These are phyloP conservation scores for Ctenicera cuprea DNA, from an alignment of 2,888 invertebrate species.

Conservation along the genomic window DNA sequence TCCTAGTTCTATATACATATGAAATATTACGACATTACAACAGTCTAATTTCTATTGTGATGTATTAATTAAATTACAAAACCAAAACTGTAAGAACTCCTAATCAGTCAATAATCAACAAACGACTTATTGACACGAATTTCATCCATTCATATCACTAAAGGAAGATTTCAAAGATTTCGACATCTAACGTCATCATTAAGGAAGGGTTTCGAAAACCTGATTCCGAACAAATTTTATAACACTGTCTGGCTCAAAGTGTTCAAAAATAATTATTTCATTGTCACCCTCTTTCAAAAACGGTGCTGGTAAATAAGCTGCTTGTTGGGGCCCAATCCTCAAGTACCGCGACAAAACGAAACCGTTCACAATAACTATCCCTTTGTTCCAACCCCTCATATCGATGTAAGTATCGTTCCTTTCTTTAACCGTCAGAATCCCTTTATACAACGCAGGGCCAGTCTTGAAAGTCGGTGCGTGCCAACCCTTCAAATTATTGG, in stretches of 20 bases:
- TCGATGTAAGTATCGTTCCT: slow-evolving; percentile 86
- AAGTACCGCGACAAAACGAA: slow-evolving; percentile 92
- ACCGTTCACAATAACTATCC: slow-evolving; percentile 89
- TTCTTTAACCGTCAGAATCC: slow-evolving; percentile 71
- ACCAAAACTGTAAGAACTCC: too few species aligned
- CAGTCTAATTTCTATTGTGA: too few species aligned
- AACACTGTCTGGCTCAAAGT: slow-evolving; percentile 55
- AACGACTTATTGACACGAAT: too few species aligned
- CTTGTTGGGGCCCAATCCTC: slow-evolving; percentile 87
- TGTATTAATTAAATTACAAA: too few species aligned
- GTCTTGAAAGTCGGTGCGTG: slow-evolving; percentile 39
- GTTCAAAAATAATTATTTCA: slow-evolving; percentile 65
- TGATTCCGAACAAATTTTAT: slow-evolving; percentile 12
- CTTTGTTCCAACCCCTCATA: slow-evolving; percentile 89
- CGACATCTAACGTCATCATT: too few species aligned
- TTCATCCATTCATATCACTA: too few species aligned
- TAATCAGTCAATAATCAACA: too few species aligned
- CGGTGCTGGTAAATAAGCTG: slow-evolving; percentile 87
- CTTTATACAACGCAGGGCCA: slow-evolving; percentile 77
- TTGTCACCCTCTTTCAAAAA: slow-evolving; percentile 76
- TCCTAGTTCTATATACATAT: too few species aligned
- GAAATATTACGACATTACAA: too few species aligned
- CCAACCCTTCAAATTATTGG: slow-evolving; percentile 67
- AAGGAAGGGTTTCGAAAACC: slow-evolving; percentile 9
- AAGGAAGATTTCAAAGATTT: too few species aligned